phyloP scores from a whole-genome alignment of 1,140 invertebrate genomes.

The Panulirus ornatus region DNA sequence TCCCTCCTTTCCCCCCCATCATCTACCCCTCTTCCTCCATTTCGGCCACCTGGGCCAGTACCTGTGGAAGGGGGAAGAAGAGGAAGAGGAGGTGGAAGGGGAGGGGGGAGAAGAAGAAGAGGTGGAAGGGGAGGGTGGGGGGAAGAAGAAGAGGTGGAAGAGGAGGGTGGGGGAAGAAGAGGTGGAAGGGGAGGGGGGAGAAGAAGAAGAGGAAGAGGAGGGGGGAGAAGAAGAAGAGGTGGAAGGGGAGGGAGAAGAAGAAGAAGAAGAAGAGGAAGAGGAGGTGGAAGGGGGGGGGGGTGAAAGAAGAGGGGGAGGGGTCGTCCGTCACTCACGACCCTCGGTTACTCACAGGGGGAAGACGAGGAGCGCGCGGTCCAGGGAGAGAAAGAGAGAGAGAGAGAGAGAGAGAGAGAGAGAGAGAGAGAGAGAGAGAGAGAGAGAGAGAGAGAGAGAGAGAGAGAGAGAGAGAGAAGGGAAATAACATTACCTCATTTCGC shows the following conservation, averaged over 20 bases:
- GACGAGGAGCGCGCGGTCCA: too few relatives aligned
- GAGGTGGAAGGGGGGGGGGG: background rate
- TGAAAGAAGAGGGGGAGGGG: too few relatives aligned
- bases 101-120: too few relatives aligned
- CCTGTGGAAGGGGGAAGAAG: too few relatives aligned
- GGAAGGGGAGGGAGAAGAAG: background rate
- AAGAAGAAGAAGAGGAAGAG: background rate
- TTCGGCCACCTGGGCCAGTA: too few relatives aligned
- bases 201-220: background rate
- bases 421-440: background rate
- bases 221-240: background rate
- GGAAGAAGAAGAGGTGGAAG: too few relatives aligned
- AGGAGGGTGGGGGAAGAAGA: background rate
- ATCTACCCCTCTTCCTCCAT: too few relatives aligned
- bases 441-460: background rate
- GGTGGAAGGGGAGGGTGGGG: too few relatives aligned
- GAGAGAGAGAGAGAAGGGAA: background rate
- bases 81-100: too few relatives aligned
- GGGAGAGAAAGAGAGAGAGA: background rate
- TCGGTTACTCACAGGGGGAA: too few relatives aligned
- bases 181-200: background rate
- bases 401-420: background rate
- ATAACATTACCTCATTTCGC: background rate
- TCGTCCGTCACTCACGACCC: too few relatives aligned
- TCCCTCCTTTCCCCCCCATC: too few relatives aligned